Evolutionary conservation across 1,140 invertebrate species (phyloP).

Genomic region (Riptortus pedestris): DNA sequence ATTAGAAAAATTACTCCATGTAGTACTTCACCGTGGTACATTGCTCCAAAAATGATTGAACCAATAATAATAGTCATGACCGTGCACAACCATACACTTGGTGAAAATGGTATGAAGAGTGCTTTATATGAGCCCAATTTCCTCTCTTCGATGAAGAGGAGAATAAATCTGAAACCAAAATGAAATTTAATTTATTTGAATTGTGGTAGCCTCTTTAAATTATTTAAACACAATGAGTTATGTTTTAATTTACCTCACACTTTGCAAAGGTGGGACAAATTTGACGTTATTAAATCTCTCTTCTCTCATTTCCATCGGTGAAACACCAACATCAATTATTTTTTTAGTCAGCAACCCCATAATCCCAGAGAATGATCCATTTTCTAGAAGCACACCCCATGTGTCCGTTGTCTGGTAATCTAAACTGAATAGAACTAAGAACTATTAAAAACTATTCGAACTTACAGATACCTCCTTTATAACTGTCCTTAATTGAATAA

Average conservation of each 20-base stretch:
- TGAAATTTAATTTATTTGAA: background rate
- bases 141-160: background rate
- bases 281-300: background rate
- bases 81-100: background rate
- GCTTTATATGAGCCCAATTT: background rate
- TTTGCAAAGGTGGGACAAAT: background rate
- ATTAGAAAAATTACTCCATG: background rate
- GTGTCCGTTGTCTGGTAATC: background rate
- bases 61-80: background rate
- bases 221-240: background rate
- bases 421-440: too few relatives aligned
- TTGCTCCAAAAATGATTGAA: background rate
- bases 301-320: background rate
- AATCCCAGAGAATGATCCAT: background rate
- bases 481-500: too few relatives aligned
- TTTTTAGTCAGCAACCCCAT: background rate
- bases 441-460: too few relatives aligned
- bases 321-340: background rate
- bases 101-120: background rate
- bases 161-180: background rate
- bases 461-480: too few relatives aligned
- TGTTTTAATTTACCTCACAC: background rate
- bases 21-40: background rate
- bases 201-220: background rate
- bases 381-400: background rate